Evolutionary conservation across 2,113 vertebrate genomes (phyloP), one percentile per base, ranked within the genome.

Genomic region (Apodemus sylvaticus): DNA sequence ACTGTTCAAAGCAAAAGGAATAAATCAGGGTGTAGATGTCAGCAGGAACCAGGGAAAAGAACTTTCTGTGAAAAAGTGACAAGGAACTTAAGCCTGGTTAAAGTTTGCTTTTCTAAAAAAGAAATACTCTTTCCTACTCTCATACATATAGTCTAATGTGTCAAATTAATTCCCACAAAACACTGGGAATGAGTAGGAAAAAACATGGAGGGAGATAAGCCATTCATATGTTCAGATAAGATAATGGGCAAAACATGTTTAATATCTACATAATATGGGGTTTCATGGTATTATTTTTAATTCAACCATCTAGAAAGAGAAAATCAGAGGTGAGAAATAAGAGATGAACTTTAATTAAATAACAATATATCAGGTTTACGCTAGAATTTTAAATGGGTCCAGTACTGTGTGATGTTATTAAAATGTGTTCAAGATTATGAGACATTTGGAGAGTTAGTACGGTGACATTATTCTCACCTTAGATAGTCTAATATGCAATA

Each of bases 401-500:
- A 70, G 39, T 39, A 76, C 6, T 45, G n/a, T 19, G 34, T 68
- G 53, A n/a, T 58, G 7, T 9, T 77, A 83, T 17, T 86, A 45
- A 90, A 93, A 5, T 13, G 36, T 85, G 70, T 58, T 22, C 26
- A 91, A 17, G 5, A 79, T 53, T 90, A 64, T 66, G 24, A 91
- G 91, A 87, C 22, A 91, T 51, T 94, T 55, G 7, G 34, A 93
- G 17, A 45, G 91, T 74, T 88, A 55, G 91, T 51, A 89, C 36
- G 58, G 89, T 5, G 91, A 62, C 2, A 60, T 81, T 22, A 2
- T 94, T 85, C 83, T 26, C 2, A 13, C 94, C 22, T 81, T 76
- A 96, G 16, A 79, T 58, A 39, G 22, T 73, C 17, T 60, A 93
- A 60, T 60, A 77, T 77, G 0, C 17, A 88, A 42, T 51, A 74